phyloP scores from a whole-genome alignment of 2,113 vertebrate genomes.

The Apeltes quadracus region DNA sequence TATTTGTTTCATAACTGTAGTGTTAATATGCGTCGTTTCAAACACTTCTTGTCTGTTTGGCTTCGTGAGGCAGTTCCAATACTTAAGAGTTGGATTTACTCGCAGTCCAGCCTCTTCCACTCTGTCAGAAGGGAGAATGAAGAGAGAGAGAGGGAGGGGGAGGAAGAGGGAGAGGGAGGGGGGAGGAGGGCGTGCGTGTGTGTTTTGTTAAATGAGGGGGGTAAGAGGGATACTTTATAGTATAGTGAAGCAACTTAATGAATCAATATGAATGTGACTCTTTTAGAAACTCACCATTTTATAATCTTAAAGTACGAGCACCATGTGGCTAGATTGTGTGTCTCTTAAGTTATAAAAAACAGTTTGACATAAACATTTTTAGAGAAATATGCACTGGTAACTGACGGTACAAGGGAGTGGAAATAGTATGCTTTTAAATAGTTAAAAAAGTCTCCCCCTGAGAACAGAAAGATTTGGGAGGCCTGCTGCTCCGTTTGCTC shows the following conservation, averaged over 20 bases:
- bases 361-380: neutral
- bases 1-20: neutral
- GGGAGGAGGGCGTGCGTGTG: conserved; percentile 11
- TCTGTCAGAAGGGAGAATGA: conserved; percentile 25
- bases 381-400: neutral
- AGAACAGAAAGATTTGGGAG: neutral
- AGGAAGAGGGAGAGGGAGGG: conserved; percentile 35
- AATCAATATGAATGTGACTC: conserved; percentile 2
- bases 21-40: neutral
- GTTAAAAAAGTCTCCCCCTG: neutral
- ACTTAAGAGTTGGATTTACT: conserved; percentile 8
- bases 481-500: neutral
- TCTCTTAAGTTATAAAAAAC: neutral
- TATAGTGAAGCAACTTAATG: no score
- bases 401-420: neutral
- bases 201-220: neutral
- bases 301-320: neutral
- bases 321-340: neutral
- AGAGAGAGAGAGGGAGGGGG: conserved; percentile 14
- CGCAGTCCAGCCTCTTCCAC: conserved; percentile 44
- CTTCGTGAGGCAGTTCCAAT: conserved; percentile 13
- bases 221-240: neutral
- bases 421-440: no score
- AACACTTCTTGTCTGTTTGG: neutral
- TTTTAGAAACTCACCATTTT: neutral